These are phyloP conservation scores for Cinclus cinclus DNA, from an alignment of 2,113 vertebrate genomes.

Conservation along the genomic window DNA sequence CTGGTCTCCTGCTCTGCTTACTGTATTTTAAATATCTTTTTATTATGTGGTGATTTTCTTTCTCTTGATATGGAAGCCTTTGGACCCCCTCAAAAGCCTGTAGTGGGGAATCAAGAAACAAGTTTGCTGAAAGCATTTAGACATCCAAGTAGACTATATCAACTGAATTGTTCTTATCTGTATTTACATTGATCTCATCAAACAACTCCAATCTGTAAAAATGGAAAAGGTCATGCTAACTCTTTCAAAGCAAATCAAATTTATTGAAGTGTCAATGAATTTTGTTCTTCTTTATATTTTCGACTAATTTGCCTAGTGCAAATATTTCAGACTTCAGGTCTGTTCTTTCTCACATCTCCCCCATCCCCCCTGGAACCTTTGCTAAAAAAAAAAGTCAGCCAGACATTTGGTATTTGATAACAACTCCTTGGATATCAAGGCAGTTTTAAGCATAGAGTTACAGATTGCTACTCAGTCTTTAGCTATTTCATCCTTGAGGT, in stretches of 20 bases:
- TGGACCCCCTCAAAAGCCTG: not conserved
- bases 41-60: not conserved
- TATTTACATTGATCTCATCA: not conserved
- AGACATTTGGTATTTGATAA: not conserved
- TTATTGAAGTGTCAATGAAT: not conserved
- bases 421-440: not conserved
- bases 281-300: not conserved
- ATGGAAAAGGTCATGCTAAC: not conserved
- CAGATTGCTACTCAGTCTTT: not conserved
- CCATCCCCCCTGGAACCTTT: not conserved
- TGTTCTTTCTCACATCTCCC: not conserved
- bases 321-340: not conserved
- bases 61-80: not conserved
- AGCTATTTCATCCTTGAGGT: not conserved
- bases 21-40: not conserved
- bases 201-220: not conserved
- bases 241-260: not conserved
- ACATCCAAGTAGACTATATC: not conserved
- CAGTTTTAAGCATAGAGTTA: not conserved
- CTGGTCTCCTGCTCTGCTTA: not conserved
- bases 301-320: not conserved
- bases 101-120: not conserved
- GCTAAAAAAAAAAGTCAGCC: not conserved
- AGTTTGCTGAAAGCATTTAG: not conserved
- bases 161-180: not conserved